Conservation (phyloP, 2,113 vertebrate genomes). For the Hydropotes inermis region DNA sequence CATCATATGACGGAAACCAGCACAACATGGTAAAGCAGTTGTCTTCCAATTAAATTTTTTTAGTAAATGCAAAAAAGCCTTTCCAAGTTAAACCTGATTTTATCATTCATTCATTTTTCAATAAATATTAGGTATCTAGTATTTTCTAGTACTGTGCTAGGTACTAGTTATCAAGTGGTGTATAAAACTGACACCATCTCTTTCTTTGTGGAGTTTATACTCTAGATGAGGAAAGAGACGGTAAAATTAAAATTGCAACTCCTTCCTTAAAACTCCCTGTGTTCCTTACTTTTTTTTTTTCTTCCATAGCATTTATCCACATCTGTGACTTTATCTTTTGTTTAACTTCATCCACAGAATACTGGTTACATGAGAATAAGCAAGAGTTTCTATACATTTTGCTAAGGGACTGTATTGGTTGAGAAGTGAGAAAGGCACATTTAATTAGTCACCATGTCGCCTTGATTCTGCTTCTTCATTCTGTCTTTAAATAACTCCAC, state of each 20-base stretch:
- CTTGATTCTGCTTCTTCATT: background rate
- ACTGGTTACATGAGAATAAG: background rate
- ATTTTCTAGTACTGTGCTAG: background rate
- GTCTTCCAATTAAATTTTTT: background rate
- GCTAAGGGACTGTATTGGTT: background rate
- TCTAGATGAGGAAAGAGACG: background rate
- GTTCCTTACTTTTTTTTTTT: background rate
- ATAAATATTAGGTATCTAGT: background rate
- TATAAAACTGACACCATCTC: background rate
- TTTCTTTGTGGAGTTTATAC: background rate
- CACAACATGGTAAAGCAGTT: background rate
- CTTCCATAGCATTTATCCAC: background rate
- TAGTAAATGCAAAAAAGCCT: background rate
- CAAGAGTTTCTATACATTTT: background rate
- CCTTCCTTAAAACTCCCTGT: background rate
- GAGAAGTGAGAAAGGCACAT: background rate
- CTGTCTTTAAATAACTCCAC: background rate
- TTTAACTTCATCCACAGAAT: background rate
- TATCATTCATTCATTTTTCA: background rate
- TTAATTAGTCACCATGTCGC: background rate
- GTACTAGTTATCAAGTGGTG: background rate
- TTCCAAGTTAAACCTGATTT: background rate
- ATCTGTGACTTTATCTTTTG: background rate
- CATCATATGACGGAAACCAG: too few relatives aligned
- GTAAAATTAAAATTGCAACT: background rate